Percentiles rank a stretch among this genome's conserved stretches.
These are phyloP conservation scores for Rhagonycha fulva DNA, from an alignment of 2,888 invertebrate species.

Conservation along the genomic window DNA sequence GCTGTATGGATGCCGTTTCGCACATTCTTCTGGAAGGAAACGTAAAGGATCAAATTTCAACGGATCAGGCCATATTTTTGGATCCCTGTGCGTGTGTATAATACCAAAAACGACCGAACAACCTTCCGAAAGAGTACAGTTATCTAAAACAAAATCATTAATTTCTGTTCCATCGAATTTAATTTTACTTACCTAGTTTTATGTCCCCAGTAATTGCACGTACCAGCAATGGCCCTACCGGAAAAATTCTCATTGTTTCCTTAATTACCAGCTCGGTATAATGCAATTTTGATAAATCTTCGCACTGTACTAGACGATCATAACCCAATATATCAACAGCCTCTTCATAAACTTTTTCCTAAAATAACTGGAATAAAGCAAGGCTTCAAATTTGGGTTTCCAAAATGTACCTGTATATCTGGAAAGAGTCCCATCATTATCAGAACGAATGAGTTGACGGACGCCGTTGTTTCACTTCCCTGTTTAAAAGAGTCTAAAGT, in stretches of 20 bases:
- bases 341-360: slow-evolving; percentile 50
- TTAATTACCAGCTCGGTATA: slow-evolving; percentile 61
- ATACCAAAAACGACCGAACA: slow-evolving; percentile 6
- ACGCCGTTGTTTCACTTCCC: slow-evolving; percentile 45
- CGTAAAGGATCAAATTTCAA: slow-evolving; percentile 18
- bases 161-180: not conserved
- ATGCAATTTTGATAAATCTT: slow-evolving; percentile 59
- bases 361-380: not conserved
- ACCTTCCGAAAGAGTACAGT: slow-evolving; percentile 4
- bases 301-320: slow-evolving; percentile 51
- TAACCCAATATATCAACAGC: slow-evolving; percentile 55
- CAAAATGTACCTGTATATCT: slow-evolving; percentile 39
- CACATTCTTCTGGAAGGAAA: slow-evolving; percentile 11
- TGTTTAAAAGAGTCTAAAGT: slow-evolving; percentile 2
- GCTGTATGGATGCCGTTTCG: slow-evolving; percentile 15
- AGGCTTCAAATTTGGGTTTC: not conserved
- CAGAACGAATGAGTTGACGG: slow-evolving; percentile 39
- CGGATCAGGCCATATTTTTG: not conserved
- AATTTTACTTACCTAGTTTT: slow-evolving; percentile 3
- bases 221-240: slow-evolving; percentile 36
- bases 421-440: slow-evolving; percentile 40
- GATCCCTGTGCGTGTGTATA: not conserved
- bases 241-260: slow-evolving; percentile 60
- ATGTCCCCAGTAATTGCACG: slow-evolving; percentile 16
- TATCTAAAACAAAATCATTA: not conserved